Evolutionary conservation across 2,888 invertebrate genomes (phyloP), one percentile per base, ranked within the genome.

Genomic region (Parnassius orleans): DNA sequence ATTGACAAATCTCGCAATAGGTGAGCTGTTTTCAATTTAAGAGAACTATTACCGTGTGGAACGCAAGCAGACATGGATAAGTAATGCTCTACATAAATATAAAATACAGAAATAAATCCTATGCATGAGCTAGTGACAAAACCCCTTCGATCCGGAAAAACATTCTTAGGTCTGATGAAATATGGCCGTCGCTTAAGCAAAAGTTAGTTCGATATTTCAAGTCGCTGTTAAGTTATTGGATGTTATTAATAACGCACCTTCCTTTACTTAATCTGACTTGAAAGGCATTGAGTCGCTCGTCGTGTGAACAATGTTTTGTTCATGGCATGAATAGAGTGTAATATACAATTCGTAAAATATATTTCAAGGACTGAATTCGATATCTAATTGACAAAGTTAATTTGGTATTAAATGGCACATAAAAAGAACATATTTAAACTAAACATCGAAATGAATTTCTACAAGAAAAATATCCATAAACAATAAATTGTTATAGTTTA

Each of bases 191-290:
- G 81, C 87, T 90, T 89, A 89, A 86, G 88, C 86, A 85, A 88
- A 88, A 88, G 84, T 86, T 83, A 84, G 83, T 86, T 80, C 87
- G 86, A 90, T 90, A 90, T 89, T 88, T 90, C 88, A 90, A 87
- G 82, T 80, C 72, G 73, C 76, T 75, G 80, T 81, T 88, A 87
- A 90, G 81, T 88, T 90, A 90, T 90, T 88, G 90, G 85, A 79
- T 78, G 87, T 86, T 90, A 90, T 90, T 90, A 90, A 90, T 88
- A 90, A 90, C 79, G 78, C 78, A 81, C 81, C 86, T 87, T 87
- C 86, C 84, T 83, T 87, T 86, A 88, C 86, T 87, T 90, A 90
- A 90, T 90, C 90, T 86, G 89, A 87, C 89, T 90, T 87, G 86
- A 87, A 84, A 87, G 80, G 86, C 84, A 83, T 86, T 81, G 87